Conservation (phyloP, 1,140 invertebrate genomes). For the Ditylenchus dipsaci region DNA sequence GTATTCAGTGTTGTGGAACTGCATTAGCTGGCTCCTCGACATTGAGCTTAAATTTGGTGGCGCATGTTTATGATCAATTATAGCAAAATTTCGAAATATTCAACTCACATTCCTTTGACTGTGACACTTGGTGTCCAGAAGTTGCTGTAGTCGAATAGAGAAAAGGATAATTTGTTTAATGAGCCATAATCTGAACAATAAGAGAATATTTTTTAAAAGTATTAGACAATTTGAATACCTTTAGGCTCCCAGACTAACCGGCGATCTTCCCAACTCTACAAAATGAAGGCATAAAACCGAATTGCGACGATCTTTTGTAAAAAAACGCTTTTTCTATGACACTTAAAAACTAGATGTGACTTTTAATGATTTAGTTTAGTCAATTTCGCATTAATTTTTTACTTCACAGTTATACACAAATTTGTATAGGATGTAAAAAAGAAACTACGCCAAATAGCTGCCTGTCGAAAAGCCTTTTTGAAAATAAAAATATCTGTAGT, state of each 20-base stretch:
- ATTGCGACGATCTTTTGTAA: background rate
- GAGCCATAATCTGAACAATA: no score
- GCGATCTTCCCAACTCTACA: slow-evolving; percentile 9
- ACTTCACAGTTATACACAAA: no score
- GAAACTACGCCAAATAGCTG: no score
- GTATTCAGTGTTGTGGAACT: slow-evolving; percentile 6
- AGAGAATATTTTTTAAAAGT: no score
- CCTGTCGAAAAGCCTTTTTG: no score
- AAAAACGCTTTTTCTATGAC: background rate
- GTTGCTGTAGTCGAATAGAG: no score
- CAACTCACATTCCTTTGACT: slow-evolving; percentile 6
- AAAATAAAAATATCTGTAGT: no score
- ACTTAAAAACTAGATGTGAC: no score
- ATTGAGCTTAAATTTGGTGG: background rate
- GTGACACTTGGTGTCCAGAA: slow-evolving; percentile 1
- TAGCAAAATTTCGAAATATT: background rate
- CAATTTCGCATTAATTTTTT: no score
- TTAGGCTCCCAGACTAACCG: slow-evolving; percentile 7
- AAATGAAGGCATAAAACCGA: background rate
- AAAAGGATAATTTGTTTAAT: no score
- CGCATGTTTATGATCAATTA: background rate
- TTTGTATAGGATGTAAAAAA: no score
- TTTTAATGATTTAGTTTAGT: no score
- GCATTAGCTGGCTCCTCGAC: background rate
- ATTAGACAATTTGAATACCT: background rate